Evolutionary conservation across 2,888 invertebrate genomes (phyloP).

Genomic region (Stomorhina lunata): DNA sequence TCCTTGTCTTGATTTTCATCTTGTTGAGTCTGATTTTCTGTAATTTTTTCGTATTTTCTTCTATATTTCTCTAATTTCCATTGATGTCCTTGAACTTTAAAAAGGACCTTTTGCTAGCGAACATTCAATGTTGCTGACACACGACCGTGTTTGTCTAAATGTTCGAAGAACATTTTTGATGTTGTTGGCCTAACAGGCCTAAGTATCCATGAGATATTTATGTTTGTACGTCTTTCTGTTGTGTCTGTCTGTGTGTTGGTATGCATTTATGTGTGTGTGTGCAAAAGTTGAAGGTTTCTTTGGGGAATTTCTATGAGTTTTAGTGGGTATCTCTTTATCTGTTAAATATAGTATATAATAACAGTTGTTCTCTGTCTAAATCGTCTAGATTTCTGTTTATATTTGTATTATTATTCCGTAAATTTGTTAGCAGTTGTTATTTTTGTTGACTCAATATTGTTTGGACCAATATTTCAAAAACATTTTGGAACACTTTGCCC

Average conservation of each 20-base stretch:
- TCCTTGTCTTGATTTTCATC: not conserved
- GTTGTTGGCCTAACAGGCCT: conserved; percentile 6
- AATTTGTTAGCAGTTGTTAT: not conserved
- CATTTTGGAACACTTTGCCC: too few relatives aligned
- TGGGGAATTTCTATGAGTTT: not conserved
- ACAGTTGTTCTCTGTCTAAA: conserved; percentile 12
- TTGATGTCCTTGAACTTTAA: conserved; percentile 52
- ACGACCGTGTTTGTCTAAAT: not conserved
- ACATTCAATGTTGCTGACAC: not conserved
- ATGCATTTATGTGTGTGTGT: not conserved
- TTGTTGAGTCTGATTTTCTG: not conserved
- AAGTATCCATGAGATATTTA: not conserved
- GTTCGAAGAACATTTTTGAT: too few relatives aligned
- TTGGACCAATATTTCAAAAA: too few relatives aligned
- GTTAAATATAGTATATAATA: not conserved
- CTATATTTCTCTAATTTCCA: conserved; percentile 6
- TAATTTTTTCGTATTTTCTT: not conserved
- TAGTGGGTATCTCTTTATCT: not conserved
- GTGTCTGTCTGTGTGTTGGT: too few relatives aligned
- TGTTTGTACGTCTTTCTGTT: too few relatives aligned
- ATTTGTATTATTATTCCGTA: not conserved
- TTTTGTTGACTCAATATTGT: not conserved
- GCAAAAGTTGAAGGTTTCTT: not conserved
- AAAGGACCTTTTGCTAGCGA: conserved; percentile 10
- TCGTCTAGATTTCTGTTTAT: not conserved